These are phyloP conservation scores for Prionace glauca DNA, from an alignment of 2,797 vertebrate genomes.

Conservation along the genomic window DNA sequence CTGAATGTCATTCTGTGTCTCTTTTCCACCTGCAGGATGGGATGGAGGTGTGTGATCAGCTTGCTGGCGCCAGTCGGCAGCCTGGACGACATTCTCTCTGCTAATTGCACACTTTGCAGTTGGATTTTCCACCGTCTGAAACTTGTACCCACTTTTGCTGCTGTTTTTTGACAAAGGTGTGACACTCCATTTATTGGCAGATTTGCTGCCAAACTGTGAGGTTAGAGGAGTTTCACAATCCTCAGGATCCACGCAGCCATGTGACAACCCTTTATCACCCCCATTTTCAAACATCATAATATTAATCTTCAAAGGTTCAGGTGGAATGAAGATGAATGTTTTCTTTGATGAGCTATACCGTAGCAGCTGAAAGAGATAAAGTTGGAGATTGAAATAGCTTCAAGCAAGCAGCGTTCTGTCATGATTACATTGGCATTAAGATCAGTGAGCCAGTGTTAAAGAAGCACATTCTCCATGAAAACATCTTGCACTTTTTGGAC, in stretches of 20 bases:
- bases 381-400: background rate
- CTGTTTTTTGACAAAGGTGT: background rate
- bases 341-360: background rate
- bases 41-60: background rate
- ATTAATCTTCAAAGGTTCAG: conserved; percentile 6
- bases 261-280: background rate
- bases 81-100: background rate
- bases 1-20: background rate
- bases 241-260: background rate
- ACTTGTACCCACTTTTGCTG: background rate
- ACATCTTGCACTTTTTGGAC: too few relatives aligned
- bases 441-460: background rate
- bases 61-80: background rate
- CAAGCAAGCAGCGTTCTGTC: background rate
- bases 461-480: background rate
- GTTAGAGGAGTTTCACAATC: background rate
- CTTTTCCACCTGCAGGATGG: background rate
- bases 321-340: background rate
- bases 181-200: background rate
- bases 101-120: background rate
- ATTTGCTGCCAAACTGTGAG: background rate
- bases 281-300: conserved; percentile 16
- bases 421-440: background rate
- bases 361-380: background rate
- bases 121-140: background rate